A percentile compares a stretch with the other conserved stretches of the same genome.
Conservation (phyloP, 2,113 vertebrate genomes). For the cat (Felis catus) region F.catus_Fca126_mat1.0 CM031412.1:126192501-126193000, state of each 20-base stretch:
- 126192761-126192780: neutral
- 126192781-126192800: neutral
- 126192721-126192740: neutral
- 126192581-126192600: neutral
- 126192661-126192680: neutral
- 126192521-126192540: neutral
- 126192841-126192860: neutral
- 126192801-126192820: neutral
- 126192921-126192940: neutral
- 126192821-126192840: neutral
- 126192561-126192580: neutral
- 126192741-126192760: neutral
- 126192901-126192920: neutral
- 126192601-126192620: neutral
- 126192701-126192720: neutral
- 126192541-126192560: neutral
- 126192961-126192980: neutral
- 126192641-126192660: too few relatives aligned
- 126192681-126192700: neutral
- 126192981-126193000: neutral
- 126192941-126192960: neutral
- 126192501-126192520: neutral
- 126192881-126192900: neutral
- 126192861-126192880: neutral
- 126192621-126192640: fast-evolving